Evolutionary conservation across 1,140 invertebrate genomes (phyloP), one percentile per base, ranked within the genome.

Genomic region (Philopotamus ludificatus): DNA sequence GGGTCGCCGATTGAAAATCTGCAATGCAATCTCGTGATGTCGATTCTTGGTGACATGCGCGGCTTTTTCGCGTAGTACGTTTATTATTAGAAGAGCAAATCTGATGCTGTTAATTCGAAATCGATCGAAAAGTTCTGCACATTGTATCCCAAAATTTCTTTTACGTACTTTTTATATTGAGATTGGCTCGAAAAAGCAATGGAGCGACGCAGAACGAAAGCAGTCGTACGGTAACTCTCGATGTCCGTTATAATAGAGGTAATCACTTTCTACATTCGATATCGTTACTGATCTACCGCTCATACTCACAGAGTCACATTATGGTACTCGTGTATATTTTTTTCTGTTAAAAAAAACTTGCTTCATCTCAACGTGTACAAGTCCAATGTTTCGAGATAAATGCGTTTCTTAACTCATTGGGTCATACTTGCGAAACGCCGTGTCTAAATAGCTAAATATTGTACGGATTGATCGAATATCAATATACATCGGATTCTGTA

Each of bases 201-300:
- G 23, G 57, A 60, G 21, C 57, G 23, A n/a, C 15, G 28, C 57
- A 20, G 15, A 60, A 60, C 57, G 57, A 60, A 60, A 60, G 44
- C 57, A 3, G 47, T 47, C 57, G 16, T 44, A 26, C 22, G 57
- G 7, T 47, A 60, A 47, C 41, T 47, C 25, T 47, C 57, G 39
- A 60, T 47, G 44, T 26, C 57, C 42, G 57, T 26, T n/a, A 47
- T 60, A 44, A 45, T 16, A n/a, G n/a, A 8, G 1, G 25, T 18
- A 60, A 60, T 60, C 57, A 60, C 57, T 60, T 60, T 60, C 57
- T 60, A 60, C 28, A 18, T 16, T 3, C 21, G 22, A 18, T 12
- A 34, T 34, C 28, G 4, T 34, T 12, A 12, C 28, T 12, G 28
- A 34, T 34, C 28, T 4, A 34, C 28, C n/a, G n/a, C n/a, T n/a